Conservation (phyloP, 2,888 invertebrate species). For the Pseudococcus longispinus region DNA sequence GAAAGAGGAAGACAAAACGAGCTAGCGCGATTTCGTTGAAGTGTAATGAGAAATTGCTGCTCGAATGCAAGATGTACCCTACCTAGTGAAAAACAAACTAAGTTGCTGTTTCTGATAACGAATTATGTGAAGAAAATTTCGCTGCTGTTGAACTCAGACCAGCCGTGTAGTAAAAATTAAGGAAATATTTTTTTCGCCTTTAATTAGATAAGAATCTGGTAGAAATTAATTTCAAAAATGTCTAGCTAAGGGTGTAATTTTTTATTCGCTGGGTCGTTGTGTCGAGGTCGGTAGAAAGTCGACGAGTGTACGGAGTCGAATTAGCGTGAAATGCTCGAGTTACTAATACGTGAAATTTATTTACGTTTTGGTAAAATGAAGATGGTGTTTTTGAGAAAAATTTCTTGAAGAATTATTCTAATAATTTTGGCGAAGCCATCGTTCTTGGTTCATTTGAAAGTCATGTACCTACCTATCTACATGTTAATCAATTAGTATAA, state of each 20-base stretch:
- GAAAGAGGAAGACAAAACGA: conserved; percentile 1
- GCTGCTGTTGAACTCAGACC: not conserved
- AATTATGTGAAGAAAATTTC: conserved; percentile 41
- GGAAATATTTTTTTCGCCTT: conserved; percentile 10
- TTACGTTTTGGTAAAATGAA: not conserved
- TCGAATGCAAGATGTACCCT: not conserved
- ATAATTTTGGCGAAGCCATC: too few relatives aligned
- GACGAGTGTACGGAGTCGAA: not conserved
- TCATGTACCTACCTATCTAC: too few relatives aligned
- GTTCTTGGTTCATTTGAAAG: too few relatives aligned
- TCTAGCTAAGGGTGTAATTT: not conserved
- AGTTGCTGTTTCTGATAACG: conserved; percentile 33
- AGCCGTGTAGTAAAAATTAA: not conserved
- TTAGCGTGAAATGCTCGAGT: conserved; percentile 1
- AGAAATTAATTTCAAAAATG: conserved; percentile 36
- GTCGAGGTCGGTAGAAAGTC: not conserved
- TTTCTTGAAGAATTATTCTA: not conserved
- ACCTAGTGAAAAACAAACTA: conserved; percentile 11
- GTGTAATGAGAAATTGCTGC: conserved; percentile 39
- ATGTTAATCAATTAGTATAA: too few relatives aligned
- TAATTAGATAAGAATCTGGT: conserved; percentile 40
- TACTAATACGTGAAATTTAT: not conserved
- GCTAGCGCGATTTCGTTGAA: conserved; percentile 37
- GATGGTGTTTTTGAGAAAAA: not conserved
- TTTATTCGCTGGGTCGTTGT: not conserved